These are phyloP conservation scores for Panurus biarmicus DNA, from an alignment of 2,113 vertebrate species.

Conservation along the genomic window DNA sequence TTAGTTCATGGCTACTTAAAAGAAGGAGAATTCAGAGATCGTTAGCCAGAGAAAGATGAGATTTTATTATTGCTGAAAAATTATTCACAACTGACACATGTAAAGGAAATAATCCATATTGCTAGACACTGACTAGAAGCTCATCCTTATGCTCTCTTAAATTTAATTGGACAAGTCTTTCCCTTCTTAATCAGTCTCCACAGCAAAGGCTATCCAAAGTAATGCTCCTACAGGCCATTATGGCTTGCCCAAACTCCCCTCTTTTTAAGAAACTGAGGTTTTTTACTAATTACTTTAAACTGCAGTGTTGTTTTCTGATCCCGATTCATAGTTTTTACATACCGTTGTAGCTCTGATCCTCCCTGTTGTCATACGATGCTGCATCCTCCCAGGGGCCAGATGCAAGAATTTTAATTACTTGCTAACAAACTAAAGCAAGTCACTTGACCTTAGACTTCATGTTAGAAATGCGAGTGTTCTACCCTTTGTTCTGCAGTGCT, in stretches of 20 bases:
- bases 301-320: background rate
- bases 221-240: background rate
- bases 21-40: background rate
- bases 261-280: background rate
- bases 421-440: background rate
- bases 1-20: background rate
- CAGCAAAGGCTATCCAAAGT: background rate
- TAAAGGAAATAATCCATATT: background rate
- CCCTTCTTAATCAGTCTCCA: background rate
- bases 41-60: background rate
- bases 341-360: background rate
- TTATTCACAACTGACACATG: accelerated
- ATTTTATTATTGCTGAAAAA: background rate
- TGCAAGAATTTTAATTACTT: background rate
- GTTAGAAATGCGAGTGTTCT: accelerated
- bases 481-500: background rate
- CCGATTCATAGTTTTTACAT: no score
- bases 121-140: background rate
- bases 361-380: accelerated
- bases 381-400: background rate
- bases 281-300: background rate
- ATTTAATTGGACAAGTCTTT: background rate
- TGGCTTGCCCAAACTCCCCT: background rate
- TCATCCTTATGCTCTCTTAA: background rate
- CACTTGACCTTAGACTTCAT: background rate